Base-by-base conservation (phyloP, 1,140 invertebrate species). In the Galleria mellonella region DNA sequence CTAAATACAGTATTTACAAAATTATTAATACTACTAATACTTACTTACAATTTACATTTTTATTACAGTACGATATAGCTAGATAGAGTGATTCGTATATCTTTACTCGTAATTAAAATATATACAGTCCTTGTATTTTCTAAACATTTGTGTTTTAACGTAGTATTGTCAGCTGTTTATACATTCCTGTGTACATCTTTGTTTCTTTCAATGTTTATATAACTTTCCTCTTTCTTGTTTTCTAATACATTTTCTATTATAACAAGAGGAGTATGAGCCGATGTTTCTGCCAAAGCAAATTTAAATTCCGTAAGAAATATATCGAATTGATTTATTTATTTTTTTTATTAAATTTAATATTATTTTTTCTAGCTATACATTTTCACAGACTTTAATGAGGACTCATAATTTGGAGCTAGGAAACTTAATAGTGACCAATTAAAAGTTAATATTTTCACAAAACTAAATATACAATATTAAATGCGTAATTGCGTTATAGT, bases 81-180 rank as follows among this genome's bases (percentile, higher is more conserved):
- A 77, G 62, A 69, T 79, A 81, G 63, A 73, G 51, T 77, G 75
- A 73, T 70, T 83, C 79, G 76, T 83, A 81, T 83, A 81, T 62
- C 67, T 67, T 75, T 69, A 77, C 53, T 67, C 50, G 45, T 73
- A 61, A 51, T 62, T 63, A 72, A 55, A 17, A 51, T 42, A 23
- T 77, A 28, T 81, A 83, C 71, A 77, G 42, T 62, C 62, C 54
- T 55, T 58, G 47, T 59, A 55, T 66, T 70, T 47, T 64, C 73
- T 79, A 67, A 69, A 69, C 70, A 65, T 67, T 74, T 78, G 61
- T 71, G 62, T 78, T 72, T 62, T 74, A 79, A 68, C 70, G 63
- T 83, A 83, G 77, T 83, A 83, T 83, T 83, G 79, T 83, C 79
- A 77, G 76, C 73, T 82, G 79, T 68, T 76, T 72, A 60, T 62